Percentiles rank a stretch among this genome's conserved stretches.
Evolutionary conservation across 1,140 invertebrate species (phyloP).

Genomic region (Octopus sinensis): DNA sequence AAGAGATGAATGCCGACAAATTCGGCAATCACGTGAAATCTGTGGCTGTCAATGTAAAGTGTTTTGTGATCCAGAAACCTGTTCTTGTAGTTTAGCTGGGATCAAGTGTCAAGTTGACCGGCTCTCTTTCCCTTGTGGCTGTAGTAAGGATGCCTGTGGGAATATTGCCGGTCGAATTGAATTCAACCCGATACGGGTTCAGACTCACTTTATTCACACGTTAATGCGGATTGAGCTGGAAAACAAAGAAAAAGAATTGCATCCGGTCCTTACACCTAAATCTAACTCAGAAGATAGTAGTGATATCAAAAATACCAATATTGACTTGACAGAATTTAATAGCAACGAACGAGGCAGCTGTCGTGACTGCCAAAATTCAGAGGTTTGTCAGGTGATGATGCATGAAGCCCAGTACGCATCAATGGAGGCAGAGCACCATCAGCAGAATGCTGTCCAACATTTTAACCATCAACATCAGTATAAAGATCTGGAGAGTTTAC

Average conservation of each 20-base stretch:
- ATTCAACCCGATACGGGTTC: slow-evolving; percentile 90
- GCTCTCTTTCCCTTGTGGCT: slow-evolving; percentile 93
- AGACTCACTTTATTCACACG: slow-evolving; percentile 96
- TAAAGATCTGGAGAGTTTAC: slow-evolving; percentile 19
- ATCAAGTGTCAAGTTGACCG: slow-evolving; percentile 97
- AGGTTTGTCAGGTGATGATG: slow-evolving; percentile 53
- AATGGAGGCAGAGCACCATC: slow-evolving; percentile 31
- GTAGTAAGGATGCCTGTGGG: slow-evolving; percentile 87
- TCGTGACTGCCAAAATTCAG: slow-evolving; percentile 54
- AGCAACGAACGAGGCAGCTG: slow-evolving; percentile 55
- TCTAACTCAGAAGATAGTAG: slow-evolving; percentile 20
- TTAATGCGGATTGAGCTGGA: slow-evolving; percentile 91
- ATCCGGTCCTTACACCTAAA: neutral
- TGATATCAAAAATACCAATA: slow-evolving; percentile 25
- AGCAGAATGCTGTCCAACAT: slow-evolving; percentile 9
- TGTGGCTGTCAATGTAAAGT: slow-evolving; percentile 94
- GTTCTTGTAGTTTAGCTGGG: slow-evolving; percentile 87
- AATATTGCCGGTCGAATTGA: slow-evolving; percentile 91
- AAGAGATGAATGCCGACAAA: slow-evolving; percentile 90
- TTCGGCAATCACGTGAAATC: slow-evolving; percentile 80
- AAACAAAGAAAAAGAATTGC: slow-evolving; percentile 65
- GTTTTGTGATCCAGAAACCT: slow-evolving; percentile 90
- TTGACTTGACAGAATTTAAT: slow-evolving; percentile 48
- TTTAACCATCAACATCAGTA: slow-evolving; percentile 22
- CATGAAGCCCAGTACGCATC: slow-evolving; percentile 48